These are phyloP conservation scores for Zaprionus ghesquierei DNA, from an alignment of 1,140 invertebrate species.

Conservation along the genomic window DNA sequence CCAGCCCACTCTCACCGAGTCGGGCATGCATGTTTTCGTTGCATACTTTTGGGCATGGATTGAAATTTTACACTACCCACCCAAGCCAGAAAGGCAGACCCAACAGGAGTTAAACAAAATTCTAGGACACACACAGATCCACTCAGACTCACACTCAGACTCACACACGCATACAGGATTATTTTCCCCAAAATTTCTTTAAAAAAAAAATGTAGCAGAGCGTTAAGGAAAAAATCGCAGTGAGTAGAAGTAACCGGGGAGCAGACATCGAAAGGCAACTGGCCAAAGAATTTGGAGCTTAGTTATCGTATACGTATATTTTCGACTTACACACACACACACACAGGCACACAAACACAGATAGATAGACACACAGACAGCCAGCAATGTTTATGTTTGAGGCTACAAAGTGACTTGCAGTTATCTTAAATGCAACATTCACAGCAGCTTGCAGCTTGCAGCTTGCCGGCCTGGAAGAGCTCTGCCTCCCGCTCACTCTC, in stretches of 20 bases:
- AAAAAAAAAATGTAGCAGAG: neutral
- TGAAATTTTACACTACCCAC: neutral
- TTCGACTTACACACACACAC: neutral
- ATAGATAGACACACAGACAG: neutral
- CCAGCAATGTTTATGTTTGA: neutral
- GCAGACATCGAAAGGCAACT: neutral
- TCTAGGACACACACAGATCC: too few relatives aligned
- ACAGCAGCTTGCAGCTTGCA: slow-evolving; percentile 12
- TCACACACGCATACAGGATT: neutral
- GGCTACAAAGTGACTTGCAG: slow-evolving; percentile 32
- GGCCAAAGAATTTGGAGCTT: neutral
- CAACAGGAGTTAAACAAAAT: too few relatives aligned
- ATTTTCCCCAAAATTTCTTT: neutral
- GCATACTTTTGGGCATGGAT: neutral
- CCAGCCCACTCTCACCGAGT: neutral
- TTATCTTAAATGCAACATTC: slow-evolving; percentile 58
- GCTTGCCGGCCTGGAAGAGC: neutral
- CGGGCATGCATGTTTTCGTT: neutral
- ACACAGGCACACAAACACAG: neutral
- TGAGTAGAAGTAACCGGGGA: neutral
- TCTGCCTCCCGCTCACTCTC: neutral
- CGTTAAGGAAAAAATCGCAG: neutral
- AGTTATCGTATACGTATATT: neutral
- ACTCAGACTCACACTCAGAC: neutral
- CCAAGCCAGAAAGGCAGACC: neutral